These are phyloP conservation scores for Marmota flaviventris DNA, from an alignment of 2,113 vertebrate genomes.

Conservation along the genomic window DNA sequence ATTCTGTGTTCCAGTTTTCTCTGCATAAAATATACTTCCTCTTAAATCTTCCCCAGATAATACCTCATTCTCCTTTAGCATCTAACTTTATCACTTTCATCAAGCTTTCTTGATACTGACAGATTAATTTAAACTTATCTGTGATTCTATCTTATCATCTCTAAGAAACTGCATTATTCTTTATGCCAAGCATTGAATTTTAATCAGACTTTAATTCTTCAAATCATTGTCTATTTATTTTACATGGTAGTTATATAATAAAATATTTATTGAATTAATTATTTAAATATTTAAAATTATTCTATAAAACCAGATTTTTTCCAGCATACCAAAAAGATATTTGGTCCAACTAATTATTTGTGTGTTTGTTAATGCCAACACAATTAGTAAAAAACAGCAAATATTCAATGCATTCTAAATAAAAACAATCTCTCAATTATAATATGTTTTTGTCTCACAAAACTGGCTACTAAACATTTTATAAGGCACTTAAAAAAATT, in stretches of 20 bases:
- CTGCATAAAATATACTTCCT: background rate
- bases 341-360: constrained; percentile 46
- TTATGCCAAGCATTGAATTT: background rate
- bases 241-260: background rate
- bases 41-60: background rate
- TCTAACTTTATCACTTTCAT: background rate
- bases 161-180: background rate
- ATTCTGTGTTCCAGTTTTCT: background rate
- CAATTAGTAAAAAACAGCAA: constrained; percentile 35
- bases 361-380: constrained; percentile 43
- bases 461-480: constrained; percentile 71
- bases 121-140: background rate
- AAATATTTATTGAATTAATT: background rate
- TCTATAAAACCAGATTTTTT: background rate
- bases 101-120: background rate
- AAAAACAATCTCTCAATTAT: constrained; percentile 62
- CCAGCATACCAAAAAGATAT: background rate
- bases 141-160: background rate
- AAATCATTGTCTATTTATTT: background rate
- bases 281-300: constrained; percentile 10
- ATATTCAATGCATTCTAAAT: constrained; percentile 30
- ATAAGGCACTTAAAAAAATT: constrained; percentile 58
- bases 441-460: constrained; percentile 55
- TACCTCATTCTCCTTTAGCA: background rate
- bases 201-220: background rate